Percentiles rank a stretch among this genome's conserved stretches.
phyloP scores from a whole-genome alignment of 2,797 vertebrate genomes.

The Ciconia nigra region DNA sequence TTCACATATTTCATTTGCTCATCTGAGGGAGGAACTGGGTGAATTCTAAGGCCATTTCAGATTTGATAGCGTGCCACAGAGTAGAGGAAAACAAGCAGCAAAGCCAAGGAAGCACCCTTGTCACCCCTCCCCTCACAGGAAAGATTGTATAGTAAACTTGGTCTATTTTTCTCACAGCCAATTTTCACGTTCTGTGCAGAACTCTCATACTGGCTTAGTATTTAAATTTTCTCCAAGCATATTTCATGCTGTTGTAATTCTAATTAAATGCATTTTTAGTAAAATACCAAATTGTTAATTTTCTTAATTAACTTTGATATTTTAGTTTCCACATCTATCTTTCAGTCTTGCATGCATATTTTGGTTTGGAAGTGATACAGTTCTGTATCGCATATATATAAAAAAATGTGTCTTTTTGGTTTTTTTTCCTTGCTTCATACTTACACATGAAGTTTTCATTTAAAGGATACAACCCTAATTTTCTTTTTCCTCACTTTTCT shows the following conservation, averaged over 20 bases:
- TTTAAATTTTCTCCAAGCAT: constrained; percentile 31
- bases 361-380: not conserved
- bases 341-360: not conserved
- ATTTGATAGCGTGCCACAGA: not conserved
- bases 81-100: not conserved
- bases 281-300: constrained; percentile 65
- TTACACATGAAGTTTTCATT: constrained; percentile 44
- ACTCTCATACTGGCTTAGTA: not conserved
- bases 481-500: constrained; percentile 3
- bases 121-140: not conserved
- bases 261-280: constrained; percentile 47
- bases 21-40: not conserved
- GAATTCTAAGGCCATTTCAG: not conserved
- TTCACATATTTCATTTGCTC: constrained; percentile 16
- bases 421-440: not conserved
- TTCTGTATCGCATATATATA: not conserved
- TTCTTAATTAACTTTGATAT: constrained; percentile 68
- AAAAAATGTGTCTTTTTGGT: not conserved
- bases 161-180: constrained; percentile 4
- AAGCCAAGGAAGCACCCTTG: not conserved
- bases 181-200: constrained; percentile 12
- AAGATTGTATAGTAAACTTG: not conserved
- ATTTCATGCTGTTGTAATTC: constrained; percentile 54
- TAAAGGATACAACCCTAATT: constrained; percentile 21
- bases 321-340: constrained; percentile 39